Conservation (phyloP, 2,113 vertebrate species). For the Oreotragus oreotragus region DNA sequence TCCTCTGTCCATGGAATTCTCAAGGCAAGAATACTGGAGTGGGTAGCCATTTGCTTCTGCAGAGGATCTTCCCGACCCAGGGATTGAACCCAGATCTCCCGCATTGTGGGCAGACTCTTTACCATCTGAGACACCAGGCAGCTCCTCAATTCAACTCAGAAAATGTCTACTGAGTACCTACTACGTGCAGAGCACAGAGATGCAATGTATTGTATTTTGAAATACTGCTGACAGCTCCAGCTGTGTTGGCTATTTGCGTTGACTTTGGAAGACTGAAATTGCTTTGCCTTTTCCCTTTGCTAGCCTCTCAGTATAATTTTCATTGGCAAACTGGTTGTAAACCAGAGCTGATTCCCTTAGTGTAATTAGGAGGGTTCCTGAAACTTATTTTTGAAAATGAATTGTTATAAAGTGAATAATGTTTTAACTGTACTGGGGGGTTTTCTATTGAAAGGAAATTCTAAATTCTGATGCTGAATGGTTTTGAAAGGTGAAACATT, state of each 20-base stretch:
- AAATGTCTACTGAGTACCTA: neutral
- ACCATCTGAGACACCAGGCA: neutral
- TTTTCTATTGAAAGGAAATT: constrained; percentile 27
- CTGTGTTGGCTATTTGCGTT: neutral
- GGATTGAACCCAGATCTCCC: neutral
- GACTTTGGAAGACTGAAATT: neutral
- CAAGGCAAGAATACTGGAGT: neutral
- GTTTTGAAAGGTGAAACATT: constrained; percentile 20
- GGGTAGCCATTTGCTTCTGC: neutral
- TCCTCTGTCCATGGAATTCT: neutral
- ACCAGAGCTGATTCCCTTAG: neutral
- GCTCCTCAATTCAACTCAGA: neutral
- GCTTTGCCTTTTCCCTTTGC: neutral
- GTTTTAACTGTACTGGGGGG: neutral
- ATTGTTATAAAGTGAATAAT: neutral
- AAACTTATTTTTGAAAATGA: constrained; percentile 27
- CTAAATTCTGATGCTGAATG: neutral
- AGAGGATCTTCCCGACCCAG: neutral
- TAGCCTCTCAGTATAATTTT: neutral
- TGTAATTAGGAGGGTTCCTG: neutral
- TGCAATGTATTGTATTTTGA: neutral
- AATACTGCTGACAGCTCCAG: neutral
- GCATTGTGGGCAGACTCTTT: neutral
- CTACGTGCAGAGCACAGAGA: neutral
- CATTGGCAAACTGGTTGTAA: neutral